phyloP scores from a whole-genome alignment of 2,888 invertebrate species.

The Hermodice carunculata region DNA sequence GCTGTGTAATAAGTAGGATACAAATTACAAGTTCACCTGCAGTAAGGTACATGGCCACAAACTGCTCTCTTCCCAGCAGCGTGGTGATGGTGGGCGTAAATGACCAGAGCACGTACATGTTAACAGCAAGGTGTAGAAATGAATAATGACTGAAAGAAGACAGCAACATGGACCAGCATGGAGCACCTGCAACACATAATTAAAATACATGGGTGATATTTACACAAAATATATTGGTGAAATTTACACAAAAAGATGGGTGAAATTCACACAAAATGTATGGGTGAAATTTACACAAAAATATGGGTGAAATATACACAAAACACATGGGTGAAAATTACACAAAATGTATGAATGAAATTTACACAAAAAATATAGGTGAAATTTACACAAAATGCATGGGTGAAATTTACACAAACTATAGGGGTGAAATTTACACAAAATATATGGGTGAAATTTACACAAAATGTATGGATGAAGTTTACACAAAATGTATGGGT shows the following conservation, averaged over 20 bases:
- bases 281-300: no score
- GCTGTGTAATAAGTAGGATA: no score
- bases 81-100: constrained; percentile 76
- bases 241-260: not conserved
- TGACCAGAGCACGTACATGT: constrained; percentile 93
- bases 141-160: constrained; percentile 97
- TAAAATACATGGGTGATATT: not conserved
- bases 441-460: no score
- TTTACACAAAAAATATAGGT: no score
- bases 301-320: no score
- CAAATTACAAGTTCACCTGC: constrained; percentile 76
- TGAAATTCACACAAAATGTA: not conserved
- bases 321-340: no score
- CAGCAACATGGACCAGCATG: constrained; percentile 90
- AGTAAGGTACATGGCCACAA: constrained; percentile 88
- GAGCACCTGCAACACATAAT: constrained; percentile 75
- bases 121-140: constrained; percentile 86
- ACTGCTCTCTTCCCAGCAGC: constrained; percentile 90
- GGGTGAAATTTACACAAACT: no score
- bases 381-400: no score
- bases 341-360: no score
- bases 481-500: no score
- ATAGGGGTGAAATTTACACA: no score
- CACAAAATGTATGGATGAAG: not conserved
- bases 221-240: not conserved